These are phyloP conservation scores for Onchidella celtica DNA, from an alignment of 2,888 invertebrate species.

Conservation along the genomic window DNA sequence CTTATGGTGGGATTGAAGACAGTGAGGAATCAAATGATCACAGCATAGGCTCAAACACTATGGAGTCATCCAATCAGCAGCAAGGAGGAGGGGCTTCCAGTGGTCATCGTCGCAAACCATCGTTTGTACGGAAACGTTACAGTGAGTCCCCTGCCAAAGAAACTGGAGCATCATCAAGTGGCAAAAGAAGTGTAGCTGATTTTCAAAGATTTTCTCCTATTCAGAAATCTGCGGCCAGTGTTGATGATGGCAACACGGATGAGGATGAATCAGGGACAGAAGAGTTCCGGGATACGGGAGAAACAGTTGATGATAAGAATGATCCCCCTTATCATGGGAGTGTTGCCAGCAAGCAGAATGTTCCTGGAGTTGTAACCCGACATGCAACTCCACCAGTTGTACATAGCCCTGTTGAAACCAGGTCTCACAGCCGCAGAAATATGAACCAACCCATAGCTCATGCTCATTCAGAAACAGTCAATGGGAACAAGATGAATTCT, in stretches of 20 bases:
- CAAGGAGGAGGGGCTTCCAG: not conserved
- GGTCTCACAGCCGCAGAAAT: constrained; percentile 31
- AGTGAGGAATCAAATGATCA: constrained; percentile 34
- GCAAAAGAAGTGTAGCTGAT: not conserved
- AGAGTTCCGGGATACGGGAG: constrained; percentile 34
- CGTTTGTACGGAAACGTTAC: constrained; percentile 49
- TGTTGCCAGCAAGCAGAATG: not conserved
- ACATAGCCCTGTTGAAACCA: constrained; percentile 24
- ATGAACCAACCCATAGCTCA: not conserved
- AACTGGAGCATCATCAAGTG: not conserved
- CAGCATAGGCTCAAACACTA: not conserved
- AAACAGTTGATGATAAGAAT: constrained; percentile 39
- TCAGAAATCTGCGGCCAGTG: not conserved
- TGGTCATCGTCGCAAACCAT: constrained; percentile 53
- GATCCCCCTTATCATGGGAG: constrained; percentile 46
- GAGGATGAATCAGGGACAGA: constrained; percentile 23
- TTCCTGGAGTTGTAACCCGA: not conserved
- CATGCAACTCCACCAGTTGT: not conserved
- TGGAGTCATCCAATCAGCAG: constrained; percentile 27
- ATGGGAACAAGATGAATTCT: not conserved
- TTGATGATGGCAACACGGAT: not conserved
- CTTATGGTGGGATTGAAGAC: constrained; percentile 44
- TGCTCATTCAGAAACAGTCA: not conserved
- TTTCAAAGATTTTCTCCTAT: constrained; percentile 35
- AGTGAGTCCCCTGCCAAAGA: constrained; percentile 40